phyloP scores from a whole-genome alignment of 1,140 invertebrate genomes.

The Drosophila chauvacae region DNA sequence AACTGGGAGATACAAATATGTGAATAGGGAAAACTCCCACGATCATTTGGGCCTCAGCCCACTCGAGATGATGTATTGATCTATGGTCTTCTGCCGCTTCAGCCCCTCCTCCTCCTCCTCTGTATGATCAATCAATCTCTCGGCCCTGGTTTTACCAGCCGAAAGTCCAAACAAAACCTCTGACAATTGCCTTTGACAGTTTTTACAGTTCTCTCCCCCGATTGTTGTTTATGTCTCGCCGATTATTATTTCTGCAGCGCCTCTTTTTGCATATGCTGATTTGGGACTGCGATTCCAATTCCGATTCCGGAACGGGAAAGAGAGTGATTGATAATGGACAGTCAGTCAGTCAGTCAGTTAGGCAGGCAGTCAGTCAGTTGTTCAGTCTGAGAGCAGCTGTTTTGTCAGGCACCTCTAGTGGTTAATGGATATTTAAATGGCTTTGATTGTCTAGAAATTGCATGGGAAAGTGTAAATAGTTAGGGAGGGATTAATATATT shows the following conservation, averaged over 20 bases:
- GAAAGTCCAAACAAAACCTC: conserved; percentile 59
- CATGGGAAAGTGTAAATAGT: neutral
- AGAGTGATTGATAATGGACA: conserved; percentile 57
- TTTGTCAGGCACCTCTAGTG: conserved; percentile 22
- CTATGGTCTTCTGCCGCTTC: too few species aligned
- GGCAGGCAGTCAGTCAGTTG: neutral
- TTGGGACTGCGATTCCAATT: conserved; percentile 1
- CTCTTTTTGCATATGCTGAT: conserved; percentile 57
- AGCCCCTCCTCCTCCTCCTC: neutral
- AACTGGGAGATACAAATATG: conserved; percentile 35
- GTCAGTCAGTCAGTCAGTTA: neutral
- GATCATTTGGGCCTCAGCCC: conserved; percentile 62
- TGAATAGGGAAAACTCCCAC: conserved; percentile 66
- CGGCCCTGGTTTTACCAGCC: conserved; percentile 23
- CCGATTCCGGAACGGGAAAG: conserved; percentile 8
- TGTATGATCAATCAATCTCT: conserved; percentile 68
- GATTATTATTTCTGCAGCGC: conserved; percentile 46
- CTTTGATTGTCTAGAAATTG: conserved; percentile 7
- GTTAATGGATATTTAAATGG: conserved; percentile 50
- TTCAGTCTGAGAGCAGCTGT: conserved; percentile 53
- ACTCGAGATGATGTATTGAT: conserved; percentile 62
- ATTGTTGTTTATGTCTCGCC: conserved; percentile 64
- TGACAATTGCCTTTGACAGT: conserved; percentile 77
- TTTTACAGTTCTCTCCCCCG: conserved; percentile 60
- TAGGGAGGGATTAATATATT: neutral